Base-by-base conservation (phyloP, 1,140 invertebrate genomes). In the Apocrypta bakeri region DNA sequence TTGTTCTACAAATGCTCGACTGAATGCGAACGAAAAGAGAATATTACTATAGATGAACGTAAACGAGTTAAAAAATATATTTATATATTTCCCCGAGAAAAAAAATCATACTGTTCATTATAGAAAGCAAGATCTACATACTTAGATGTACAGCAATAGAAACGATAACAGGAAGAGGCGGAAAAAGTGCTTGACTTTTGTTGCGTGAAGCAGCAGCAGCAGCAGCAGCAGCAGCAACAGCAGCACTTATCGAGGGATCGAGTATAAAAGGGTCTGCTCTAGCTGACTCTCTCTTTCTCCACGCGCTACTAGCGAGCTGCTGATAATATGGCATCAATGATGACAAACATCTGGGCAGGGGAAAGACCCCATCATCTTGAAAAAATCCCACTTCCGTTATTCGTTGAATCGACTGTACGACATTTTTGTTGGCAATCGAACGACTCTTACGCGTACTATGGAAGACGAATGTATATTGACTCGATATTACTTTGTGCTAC, bases 341-440 rank as follows among this genome's bases (percentile, higher is more conserved):
- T 78, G 66, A 56, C 77, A 79, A 66, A 56, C 77, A 79, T 71
- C 37, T 48, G 40, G 12, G 25, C 11, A 33, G 66, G 37, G 63
- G 29, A 79, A 79, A 56, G 66, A 69, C 77, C 77, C 66, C 77
- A 79, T 79, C 77, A 79, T 79, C 77, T 79, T 79, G 66, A 79
- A 79, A n/a, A 68, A 79, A 79, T 56, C 40, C 66, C 66, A 71
- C 42, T 79, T 79, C 77, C 77, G 77, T 42, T 71, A 37, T 63
- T 75, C 63, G 17, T 21, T 56, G 6, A 21, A 17, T 56, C 21
- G 7, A 17, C 48, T 56, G 6, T 56, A 21, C 7, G 17, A 56
- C 48, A 17, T n/a, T 56, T 56, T 56, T 21, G 21, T 21, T 17
- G 48, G 17, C 6, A 17, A 21, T n/a, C 2, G 6, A 21, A n/a